A percentile compares a stretch with the other conserved stretches of the same genome.
Evolutionary conservation across 2,113 vertebrate genomes (phyloP).

Genomic region (Xiphophorus hellerii): DNA sequence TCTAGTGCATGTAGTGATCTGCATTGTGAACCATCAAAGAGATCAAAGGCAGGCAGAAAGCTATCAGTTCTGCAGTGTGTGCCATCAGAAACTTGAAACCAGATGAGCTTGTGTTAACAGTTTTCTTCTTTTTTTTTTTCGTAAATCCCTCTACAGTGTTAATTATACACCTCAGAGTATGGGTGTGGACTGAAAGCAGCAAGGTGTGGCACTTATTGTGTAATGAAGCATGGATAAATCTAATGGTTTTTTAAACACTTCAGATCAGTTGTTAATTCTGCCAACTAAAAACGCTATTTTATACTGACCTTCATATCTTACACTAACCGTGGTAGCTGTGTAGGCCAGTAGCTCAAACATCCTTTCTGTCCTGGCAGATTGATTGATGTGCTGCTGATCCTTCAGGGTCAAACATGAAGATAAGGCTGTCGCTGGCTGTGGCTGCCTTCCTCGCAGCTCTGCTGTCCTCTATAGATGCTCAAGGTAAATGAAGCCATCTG

Average conservation of each 20-base stretch:
- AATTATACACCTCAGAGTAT: constrained; percentile 23
- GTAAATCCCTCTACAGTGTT: neutral
- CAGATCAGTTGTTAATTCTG: neutral
- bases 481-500: constrained; percentile 87
- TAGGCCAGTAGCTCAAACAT: constrained; percentile 12
- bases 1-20: neutral
- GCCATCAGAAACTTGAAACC: neutral
- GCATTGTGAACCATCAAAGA: neutral
- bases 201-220: constrained; percentile 59
- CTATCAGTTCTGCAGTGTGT: neutral
- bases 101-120: constrained; percentile 7
- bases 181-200: constrained; percentile 28
- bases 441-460: constrained; percentile 87
- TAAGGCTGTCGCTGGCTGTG: constrained; percentile 83
- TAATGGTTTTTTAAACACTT: neutral
- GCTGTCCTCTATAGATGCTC: constrained; percentile 88
- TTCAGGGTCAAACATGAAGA: constrained; percentile 87
- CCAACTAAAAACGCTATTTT: neutral
- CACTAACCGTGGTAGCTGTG: too few species aligned
- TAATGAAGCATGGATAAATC: neutral
- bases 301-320: neutral
- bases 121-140: neutral
- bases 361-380: constrained; percentile 83
- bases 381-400: constrained; percentile 91
- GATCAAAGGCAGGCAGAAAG: neutral